phyloP scores from a whole-genome alignment of 2,797 vertebrate species.

The Myotis daubentonii region DNA sequence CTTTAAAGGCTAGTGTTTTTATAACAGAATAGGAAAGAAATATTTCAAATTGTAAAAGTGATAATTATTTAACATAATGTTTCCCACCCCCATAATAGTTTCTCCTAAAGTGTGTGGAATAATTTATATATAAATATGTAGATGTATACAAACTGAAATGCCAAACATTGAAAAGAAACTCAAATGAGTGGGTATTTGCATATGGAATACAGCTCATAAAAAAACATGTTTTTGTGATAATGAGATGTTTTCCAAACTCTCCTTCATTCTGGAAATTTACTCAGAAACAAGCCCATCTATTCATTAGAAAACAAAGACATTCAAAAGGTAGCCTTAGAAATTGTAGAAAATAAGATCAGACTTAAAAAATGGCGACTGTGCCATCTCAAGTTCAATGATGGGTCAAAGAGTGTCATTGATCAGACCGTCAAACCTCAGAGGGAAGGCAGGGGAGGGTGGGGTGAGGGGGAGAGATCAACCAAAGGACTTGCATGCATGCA shows the following conservation, averaged over 20 bases:
- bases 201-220: slow-evolving; percentile 58
- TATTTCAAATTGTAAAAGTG: slow-evolving; percentile 67
- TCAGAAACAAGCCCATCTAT: slow-evolving; percentile 53
- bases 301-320: slow-evolving; percentile 48
- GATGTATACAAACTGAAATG: slow-evolving; percentile 72
- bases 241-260: slow-evolving; percentile 75
- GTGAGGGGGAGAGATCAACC: too few relatives aligned
- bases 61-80: slow-evolving; percentile 74
- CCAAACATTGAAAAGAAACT: slow-evolving; percentile 64
- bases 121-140: slow-evolving; percentile 76
- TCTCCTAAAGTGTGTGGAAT: slow-evolving; percentile 67
- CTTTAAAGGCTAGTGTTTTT: slow-evolving; percentile 59
- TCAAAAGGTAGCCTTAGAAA: slow-evolving; percentile 51
- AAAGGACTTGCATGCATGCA: too few relatives aligned
- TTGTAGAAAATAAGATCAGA: not conserved
- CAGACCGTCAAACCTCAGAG: too few relatives aligned
- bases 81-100: slow-evolving; percentile 74
- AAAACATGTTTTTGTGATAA: slow-evolving; percentile 74
- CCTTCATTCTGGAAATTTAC: slow-evolving; percentile 62
- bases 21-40: slow-evolving; percentile 34
- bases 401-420: not conserved
- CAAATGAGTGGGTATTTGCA: slow-evolving; percentile 66
- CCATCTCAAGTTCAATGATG: slow-evolving; percentile 10
- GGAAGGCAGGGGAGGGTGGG: too few relatives aligned
- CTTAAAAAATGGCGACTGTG: not conserved